Conservation (phyloP, 2,797 vertebrate species). For the Danio choprae region DNA sequence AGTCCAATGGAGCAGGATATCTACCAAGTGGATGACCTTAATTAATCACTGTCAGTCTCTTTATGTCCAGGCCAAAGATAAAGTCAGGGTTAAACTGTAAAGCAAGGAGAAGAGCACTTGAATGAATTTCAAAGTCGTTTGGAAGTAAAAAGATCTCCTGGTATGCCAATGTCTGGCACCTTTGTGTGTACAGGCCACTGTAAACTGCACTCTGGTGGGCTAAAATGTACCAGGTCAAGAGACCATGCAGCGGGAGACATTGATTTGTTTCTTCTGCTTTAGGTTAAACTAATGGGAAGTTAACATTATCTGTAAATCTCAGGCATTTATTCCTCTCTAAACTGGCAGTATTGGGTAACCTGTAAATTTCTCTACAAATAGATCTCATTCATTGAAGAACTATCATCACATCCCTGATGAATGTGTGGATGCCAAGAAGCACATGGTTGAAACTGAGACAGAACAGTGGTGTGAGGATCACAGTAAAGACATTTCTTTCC, state of each 20-base stretch:
- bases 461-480: conserved; percentile 41
- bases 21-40: neutral
- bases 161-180: conserved; percentile 12
- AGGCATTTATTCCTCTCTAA: neutral
- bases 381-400: conserved; percentile 47
- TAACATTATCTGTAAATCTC: neutral
- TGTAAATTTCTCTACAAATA: conserved; percentile 46
- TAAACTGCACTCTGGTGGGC: conserved; percentile 10
- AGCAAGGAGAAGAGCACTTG: conserved; percentile 23
- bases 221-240: conserved; percentile 15
- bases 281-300: neutral
- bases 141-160: conserved; percentile 55
- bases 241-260: neutral
- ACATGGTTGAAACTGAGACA: conserved; percentile 44
- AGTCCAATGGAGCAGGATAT: conserved; percentile 4
- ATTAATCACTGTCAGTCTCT: conserved; percentile 19
- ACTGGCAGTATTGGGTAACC: conserved; percentile 17
- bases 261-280: neutral
- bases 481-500: neutral
- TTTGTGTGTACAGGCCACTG: conserved; percentile 10
- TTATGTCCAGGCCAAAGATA: conserved; percentile 57
- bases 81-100: conserved; percentile 56
- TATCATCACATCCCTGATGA: conserved; percentile 57
- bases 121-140: conserved; percentile 44
- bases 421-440: conserved; percentile 61